These are phyloP conservation scores for Lordiphosa collinella DNA, from an alignment of 1,140 invertebrate species.

Conservation along the genomic window DNA sequence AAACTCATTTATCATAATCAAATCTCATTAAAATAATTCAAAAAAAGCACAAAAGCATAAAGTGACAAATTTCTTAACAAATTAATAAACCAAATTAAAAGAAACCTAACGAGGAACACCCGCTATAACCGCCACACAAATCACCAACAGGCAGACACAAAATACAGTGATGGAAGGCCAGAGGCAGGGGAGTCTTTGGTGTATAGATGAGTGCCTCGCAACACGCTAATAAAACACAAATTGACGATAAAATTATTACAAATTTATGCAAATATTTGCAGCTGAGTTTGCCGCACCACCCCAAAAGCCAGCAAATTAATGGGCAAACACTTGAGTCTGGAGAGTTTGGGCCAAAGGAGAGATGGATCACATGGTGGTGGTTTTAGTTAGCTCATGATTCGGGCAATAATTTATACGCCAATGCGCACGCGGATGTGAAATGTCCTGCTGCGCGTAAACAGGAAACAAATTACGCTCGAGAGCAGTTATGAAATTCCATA, in stretches of 20 bases:
- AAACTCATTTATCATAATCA: constrained; percentile 36
- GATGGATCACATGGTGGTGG: constrained; percentile 48
- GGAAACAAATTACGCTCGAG: constrained; percentile 76
- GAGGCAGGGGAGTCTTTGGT: constrained; percentile 17
- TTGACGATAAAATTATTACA: constrained; percentile 78
- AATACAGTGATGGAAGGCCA: constrained; percentile 26
- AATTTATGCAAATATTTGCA: constrained; percentile 77
- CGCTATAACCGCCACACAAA: constrained; percentile 29
- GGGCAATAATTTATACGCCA: constrained; percentile 75
- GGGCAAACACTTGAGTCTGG: constrained; percentile 63
- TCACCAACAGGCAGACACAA: constrained; percentile 37
- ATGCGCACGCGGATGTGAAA: constrained; percentile 65
- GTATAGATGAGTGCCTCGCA: constrained; percentile 47
- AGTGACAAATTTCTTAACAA: constrained; percentile 74
- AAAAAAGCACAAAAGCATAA: constrained; percentile 22
- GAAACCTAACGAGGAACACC: constrained; percentile 12
- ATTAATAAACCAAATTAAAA: constrained; percentile 60
- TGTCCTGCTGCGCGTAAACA: constrained; percentile 76
- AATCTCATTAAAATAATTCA: constrained; percentile 21
- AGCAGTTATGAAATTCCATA: constrained; percentile 77
- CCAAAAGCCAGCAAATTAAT: constrained; percentile 63
- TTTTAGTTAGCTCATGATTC: constrained; percentile 49
- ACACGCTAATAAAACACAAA: constrained; percentile 76
- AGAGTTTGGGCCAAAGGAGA: constrained; percentile 10
- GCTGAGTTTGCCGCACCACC: constrained; percentile 21